Base-by-base conservation (phyloP, 2,888 invertebrate genomes). In the Drosophila buzzatii region DNA sequence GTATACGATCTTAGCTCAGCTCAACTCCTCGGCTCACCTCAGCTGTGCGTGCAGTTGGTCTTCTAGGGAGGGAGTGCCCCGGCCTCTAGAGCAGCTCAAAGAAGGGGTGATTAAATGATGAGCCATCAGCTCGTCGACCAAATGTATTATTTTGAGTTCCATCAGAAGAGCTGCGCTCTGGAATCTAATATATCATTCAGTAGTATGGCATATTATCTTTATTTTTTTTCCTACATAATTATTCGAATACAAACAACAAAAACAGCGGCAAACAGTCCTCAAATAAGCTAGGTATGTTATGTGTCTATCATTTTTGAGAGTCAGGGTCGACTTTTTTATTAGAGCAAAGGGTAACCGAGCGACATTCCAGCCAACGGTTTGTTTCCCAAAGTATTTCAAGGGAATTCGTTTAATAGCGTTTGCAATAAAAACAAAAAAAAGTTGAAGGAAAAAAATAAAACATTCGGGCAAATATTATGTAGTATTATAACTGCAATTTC, bases 351-450 rank as follows among this genome's bases (percentile, higher is more conserved):
- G 45, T 49, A 73, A 59, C 33, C 57, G 49, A 69, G 52, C 82
- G 72, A 76, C 81, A 84, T 88, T 84, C 83, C 81, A 42, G 59
- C 23, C 76, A 80, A 73, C 81, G 77, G 80, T 73, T 73, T 66
- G 64, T 76, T 73, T 85, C 61, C 68, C 31, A 81, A 88, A 68
- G 62, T 79, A 82, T 84, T 85, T 85, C 72, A 65, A 64, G 47
- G 89, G 89, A 85, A 88, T 85, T 75, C 79, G 51, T 71, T 88
- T 88, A 85, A 85, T 83, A 77, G 79, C 79, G 68, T 85, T 85
- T 71, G 70, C 84, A 81, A 83, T 83, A 81, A 88, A 85, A 75
- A 60, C 66, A 39, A 57, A 76, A 44, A 70, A 42, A 57, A 79
- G 37, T 20, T n/a, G 33, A 42, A 55, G 52, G 56, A 37, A 35